Conservation (phyloP, 2,888 invertebrate species). For the Lepidocyrtinus sp. region DNA sequence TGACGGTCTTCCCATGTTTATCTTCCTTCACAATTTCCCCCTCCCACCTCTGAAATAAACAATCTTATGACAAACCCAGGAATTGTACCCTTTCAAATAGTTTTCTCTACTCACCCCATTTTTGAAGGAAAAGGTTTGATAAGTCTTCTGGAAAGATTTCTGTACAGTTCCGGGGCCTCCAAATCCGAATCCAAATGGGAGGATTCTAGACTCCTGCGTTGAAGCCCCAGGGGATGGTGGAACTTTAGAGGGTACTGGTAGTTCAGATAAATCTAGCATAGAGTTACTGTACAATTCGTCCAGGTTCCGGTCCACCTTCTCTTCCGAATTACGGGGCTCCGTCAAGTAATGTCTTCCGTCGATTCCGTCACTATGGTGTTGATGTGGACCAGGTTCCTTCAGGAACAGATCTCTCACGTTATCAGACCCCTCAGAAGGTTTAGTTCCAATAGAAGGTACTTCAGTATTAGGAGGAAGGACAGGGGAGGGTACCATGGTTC, state of each 20-base stretch:
- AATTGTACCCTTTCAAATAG: background rate
- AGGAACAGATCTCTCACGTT: slow-evolving; percentile 32
- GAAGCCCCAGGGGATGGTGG: background rate
- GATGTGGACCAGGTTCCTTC: slow-evolving; percentile 19
- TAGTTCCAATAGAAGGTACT: background rate
- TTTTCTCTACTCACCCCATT: slow-evolving; percentile 32
- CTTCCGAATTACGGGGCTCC: background rate
- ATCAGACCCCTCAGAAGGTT: background rate
- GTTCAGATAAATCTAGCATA: slow-evolving; percentile 28
- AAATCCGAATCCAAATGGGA: background rate
- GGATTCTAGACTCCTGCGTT: background rate
- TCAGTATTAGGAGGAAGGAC: background rate
- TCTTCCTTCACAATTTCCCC: slow-evolving; percentile 40
- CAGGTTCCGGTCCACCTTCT: slow-evolving; percentile 34
- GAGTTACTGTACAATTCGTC: slow-evolving; percentile 36
- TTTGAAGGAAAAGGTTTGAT: slow-evolving; percentile 31
- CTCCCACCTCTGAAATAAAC: slow-evolving; percentile 36
- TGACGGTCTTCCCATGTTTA: slow-evolving; percentile 28
- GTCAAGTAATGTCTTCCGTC: background rate
- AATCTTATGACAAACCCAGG: slow-evolving; percentile 14
- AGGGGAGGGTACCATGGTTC: too few species aligned
- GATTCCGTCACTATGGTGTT: background rate
- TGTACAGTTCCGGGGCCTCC: background rate
- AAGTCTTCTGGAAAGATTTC: slow-evolving; percentile 21
- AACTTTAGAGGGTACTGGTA: slow-evolving; percentile 11